Conservation (phyloP, 2,797 vertebrate genomes). For the Nannoperca obscura region DNA sequence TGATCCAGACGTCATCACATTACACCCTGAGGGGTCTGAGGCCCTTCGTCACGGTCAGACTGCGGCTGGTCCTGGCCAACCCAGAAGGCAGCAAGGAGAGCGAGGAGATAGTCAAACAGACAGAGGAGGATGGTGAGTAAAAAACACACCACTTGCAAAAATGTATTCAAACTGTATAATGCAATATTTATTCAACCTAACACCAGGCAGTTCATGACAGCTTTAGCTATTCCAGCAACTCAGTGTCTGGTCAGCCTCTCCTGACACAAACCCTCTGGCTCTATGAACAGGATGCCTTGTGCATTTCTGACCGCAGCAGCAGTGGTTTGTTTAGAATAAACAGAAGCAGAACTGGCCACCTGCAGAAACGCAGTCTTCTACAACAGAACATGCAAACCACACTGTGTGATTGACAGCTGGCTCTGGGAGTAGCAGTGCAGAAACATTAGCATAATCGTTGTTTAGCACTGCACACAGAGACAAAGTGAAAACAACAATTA, state of each 20-base stretch:
- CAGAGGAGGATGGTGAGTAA: slow-evolving; percentile 92
- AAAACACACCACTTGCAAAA: background rate
- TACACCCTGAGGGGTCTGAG: slow-evolving; percentile 93
- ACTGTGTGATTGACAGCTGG: slow-evolving; percentile 17
- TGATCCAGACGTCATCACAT: slow-evolving; percentile 95
- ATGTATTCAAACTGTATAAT: slow-evolving; percentile 6
- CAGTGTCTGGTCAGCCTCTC: background rate
- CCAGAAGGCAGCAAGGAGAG: slow-evolving; percentile 96
- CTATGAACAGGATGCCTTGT: slow-evolving; percentile 1
- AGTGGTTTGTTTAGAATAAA: slow-evolving; percentile 9
- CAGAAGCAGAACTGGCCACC: slow-evolving; percentile 1
- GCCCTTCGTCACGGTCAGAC: slow-evolving; percentile 93
- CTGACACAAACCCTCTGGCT: slow-evolving; percentile 3
- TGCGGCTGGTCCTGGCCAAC: slow-evolving; percentile 93
- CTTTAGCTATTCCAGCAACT: background rate
- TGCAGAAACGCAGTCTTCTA: background rate
- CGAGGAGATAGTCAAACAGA: slow-evolving; percentile 95
- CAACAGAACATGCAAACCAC: background rate
- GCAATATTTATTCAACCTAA: background rate
- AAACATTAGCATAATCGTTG: background rate
- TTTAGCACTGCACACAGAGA: background rate
- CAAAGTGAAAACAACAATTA: background rate
- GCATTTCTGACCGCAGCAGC: slow-evolving; percentile 9
- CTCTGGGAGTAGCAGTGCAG: background rate
- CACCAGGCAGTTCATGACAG: background rate